A percentile compares a stretch with the other conserved stretches of the same genome.
Conservation (phyloP, 2,113 vertebrate genomes). For the Gymnocephalus cernua region DNA sequence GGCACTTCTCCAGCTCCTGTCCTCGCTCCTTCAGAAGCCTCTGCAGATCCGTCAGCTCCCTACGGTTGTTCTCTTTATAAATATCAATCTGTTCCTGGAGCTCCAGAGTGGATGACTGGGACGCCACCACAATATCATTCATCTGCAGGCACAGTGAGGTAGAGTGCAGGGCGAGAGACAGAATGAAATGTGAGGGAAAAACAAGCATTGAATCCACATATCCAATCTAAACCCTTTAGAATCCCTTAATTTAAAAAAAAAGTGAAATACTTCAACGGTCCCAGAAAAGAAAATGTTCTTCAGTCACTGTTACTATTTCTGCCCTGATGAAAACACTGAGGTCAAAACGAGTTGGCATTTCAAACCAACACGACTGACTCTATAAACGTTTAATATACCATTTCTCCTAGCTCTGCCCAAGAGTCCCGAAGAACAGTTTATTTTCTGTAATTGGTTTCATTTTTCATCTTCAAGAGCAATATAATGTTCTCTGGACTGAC, state of each 20-base stretch:
- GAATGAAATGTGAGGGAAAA: neutral
- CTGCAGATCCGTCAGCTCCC: slow-evolving; percentile 90
- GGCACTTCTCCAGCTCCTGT: slow-evolving; percentile 89
- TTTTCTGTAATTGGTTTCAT: neutral
- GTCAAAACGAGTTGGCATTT: neutral
- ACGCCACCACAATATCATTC: slow-evolving; percentile 89
- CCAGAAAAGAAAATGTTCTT: neutral
- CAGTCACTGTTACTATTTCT: neutral
- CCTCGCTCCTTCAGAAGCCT: slow-evolving; percentile 90
- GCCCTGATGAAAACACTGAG: neutral
- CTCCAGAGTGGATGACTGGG: slow-evolving; percentile 89
- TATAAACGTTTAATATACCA: neutral
- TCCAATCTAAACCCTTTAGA: neutral
- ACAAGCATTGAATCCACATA: neutral
- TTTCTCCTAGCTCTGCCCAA: neutral
- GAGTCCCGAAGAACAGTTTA: neutral
- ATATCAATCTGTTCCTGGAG: slow-evolving; percentile 95
- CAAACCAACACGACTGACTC: neutral
- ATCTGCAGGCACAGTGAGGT: slow-evolving; percentile 82
- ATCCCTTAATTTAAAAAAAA: neutral
- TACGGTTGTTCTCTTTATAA: slow-evolving; percentile 93
- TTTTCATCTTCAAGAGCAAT: neutral
- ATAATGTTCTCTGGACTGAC: neutral
- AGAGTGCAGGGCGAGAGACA: neutral
- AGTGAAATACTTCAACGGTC: neutral